Base-by-base conservation (phyloP, 2,113 vertebrate species). In the Bubo bubo region DNA sequence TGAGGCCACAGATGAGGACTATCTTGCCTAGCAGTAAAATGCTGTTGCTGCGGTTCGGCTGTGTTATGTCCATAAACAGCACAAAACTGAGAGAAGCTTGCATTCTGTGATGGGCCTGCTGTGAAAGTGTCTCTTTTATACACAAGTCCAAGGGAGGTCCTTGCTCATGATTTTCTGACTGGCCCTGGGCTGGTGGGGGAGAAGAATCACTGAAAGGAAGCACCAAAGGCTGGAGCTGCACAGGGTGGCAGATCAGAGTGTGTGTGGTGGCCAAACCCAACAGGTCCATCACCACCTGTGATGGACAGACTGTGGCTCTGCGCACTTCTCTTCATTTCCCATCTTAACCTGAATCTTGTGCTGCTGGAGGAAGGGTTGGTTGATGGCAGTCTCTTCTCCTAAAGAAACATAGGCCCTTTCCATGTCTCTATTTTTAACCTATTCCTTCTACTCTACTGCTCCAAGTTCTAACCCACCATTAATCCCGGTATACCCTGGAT, bases 341-440 rank as follows among this genome's bases (percentile, higher is more conserved):
- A 19, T 24, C 16, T 43, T 43, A 58, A 63, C 50, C 49, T 24
- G 55, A 70, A 22, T 19, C 24, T 58, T 39, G 15, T 23, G 35
- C 35, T 81, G 23, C 27, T 55, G 62, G 22, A 79, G 26, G 32
- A 81, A 14, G 23, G 21, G 14, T n/a, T 64, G 37, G 24, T 27
- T 47, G 55, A n/a, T 80, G 68, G 16, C 10, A 22, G 2, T 49
- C 28, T 70, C 22, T 64, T 55, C 49, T 75, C 39, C 10, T 60
- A 13, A 55, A 72, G 50, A 55, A 21, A 50, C 32, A 4, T 21
- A 27, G 9, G 16, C 9, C 6, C 23, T 66, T 71, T n/a, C 30
- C 50, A 14, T 19, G 9, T 30, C n/a, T 4, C 0, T 30, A 3
- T 23, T 27, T 71, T 37, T 32, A 5, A 5, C n/a, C 32, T 66